These are phyloP conservation scores for Machimus rusticus DNA, from an alignment of 2,888 invertebrate species.

Conservation along the genomic window DNA sequence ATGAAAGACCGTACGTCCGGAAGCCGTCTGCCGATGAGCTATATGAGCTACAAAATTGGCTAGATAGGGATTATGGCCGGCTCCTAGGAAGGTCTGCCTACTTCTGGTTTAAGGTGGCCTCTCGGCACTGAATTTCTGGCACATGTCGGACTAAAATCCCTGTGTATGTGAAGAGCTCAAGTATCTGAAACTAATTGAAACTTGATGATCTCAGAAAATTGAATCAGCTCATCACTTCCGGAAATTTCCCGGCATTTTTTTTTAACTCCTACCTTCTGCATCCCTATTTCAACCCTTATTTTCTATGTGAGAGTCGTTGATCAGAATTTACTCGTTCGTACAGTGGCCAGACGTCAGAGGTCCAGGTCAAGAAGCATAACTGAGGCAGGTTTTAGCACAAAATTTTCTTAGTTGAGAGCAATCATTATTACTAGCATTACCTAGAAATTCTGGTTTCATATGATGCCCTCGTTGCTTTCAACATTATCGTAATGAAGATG, in stretches of 20 bases:
- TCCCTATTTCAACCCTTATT: background rate
- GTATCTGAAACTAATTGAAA: constrained; percentile 30
- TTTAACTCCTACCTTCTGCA: background rate
- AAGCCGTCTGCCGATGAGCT: background rate
- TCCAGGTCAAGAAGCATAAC: background rate
- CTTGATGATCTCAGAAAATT: constrained; percentile 34
- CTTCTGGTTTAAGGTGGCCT: background rate
- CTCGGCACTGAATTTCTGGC: background rate
- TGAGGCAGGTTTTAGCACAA: background rate
- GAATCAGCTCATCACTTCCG: constrained; percentile 18
- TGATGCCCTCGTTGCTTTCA: background rate
- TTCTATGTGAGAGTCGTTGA: background rate
- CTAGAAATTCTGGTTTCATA: background rate
- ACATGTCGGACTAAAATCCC: background rate
- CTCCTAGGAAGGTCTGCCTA: background rate
- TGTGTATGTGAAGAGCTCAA: background rate
- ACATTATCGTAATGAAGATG: background rate
- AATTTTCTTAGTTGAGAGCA: background rate
- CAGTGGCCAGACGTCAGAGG: background rate
- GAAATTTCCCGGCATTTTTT: background rate
- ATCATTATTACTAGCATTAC: too few relatives aligned
- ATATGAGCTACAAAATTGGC: background rate
- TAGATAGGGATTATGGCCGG: background rate
- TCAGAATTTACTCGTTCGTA: background rate
- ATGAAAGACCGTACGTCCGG: background rate